phyloP scores from a whole-genome alignment of 1,140 invertebrate genomes.

The Geopemphigus sp. region DNA sequence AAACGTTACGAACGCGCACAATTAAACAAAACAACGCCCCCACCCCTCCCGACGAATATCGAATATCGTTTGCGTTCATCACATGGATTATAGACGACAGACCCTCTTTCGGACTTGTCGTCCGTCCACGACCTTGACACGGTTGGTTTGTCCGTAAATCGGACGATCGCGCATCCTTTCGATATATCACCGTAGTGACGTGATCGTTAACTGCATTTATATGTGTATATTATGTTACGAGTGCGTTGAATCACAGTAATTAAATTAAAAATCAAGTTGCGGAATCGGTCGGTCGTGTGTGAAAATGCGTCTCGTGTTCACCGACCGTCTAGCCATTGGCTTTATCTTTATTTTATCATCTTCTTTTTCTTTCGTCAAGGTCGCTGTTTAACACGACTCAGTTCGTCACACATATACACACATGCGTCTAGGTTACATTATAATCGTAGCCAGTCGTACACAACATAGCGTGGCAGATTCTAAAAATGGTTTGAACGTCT shows the following conservation, averaged over 20 bases:
- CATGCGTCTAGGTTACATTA: too few species aligned
- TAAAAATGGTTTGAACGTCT: too few species aligned
- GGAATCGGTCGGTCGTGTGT: conserved; percentile 16
- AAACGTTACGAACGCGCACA: neutral
- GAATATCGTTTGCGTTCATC: neutral
- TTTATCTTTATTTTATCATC: conserved; percentile 16
- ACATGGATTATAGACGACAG: neutral
- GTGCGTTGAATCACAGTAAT: conserved; percentile 6
- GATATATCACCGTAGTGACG: neutral
- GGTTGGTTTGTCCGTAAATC: neutral
- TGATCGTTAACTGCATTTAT: neutral
- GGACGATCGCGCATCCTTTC: conserved; percentile 21
- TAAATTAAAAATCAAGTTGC: neutral
- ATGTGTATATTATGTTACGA: too few species aligned
- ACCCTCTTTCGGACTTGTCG: neutral
- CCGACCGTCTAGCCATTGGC: neutral
- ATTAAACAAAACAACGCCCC: too few species aligned
- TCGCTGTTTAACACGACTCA: neutral
- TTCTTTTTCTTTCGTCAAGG: neutral
- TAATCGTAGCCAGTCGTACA: too few species aligned
- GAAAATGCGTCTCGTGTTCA: conserved; percentile 2
- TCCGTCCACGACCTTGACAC: conserved; percentile 9
- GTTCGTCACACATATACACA: neutral
- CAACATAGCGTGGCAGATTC: too few species aligned
- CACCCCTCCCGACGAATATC: neutral